phyloP scores from a whole-genome alignment of 2,113 vertebrate genomes.

The Ameiurus melas region DNA sequence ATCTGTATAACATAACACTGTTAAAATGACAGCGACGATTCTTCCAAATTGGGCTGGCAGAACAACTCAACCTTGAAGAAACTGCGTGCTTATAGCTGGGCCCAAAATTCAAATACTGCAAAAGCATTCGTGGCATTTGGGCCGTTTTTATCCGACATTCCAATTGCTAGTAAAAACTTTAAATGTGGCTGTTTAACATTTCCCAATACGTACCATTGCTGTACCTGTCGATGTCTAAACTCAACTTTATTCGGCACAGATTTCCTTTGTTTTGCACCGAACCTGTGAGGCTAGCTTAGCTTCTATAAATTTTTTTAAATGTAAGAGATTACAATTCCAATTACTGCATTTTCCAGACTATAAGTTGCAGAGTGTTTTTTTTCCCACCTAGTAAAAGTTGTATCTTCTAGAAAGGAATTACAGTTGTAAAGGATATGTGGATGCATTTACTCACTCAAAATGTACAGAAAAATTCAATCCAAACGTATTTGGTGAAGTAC shows the following conservation, averaged over 20 bases:
- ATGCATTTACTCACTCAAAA: too few relatives aligned
- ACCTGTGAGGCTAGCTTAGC: not conserved
- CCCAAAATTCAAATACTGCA: not conserved
- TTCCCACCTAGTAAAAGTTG: too few relatives aligned
- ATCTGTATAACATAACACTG: not conserved
- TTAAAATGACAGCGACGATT: not conserved
- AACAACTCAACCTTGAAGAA: not conserved
- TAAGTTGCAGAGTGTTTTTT: too few relatives aligned
- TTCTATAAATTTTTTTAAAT: not conserved
- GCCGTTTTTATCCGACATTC: not conserved
- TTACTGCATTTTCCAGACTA: too few relatives aligned
- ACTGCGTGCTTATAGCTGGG: not conserved
- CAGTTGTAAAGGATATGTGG: too few relatives aligned
- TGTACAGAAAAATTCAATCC: too few relatives aligned
- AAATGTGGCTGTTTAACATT: not conserved
- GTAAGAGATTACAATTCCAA: too few relatives aligned
- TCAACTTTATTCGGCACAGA: not conserved
- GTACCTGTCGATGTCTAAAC: not conserved
- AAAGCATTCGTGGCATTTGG: not conserved
- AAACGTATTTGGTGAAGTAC: too few relatives aligned
- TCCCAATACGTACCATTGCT: not conserved
- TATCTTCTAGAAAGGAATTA: too few relatives aligned
- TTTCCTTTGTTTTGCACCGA: not conserved
- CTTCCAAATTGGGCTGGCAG: not conserved
- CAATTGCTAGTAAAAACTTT: not conserved